Evolutionary conservation across 2,888 invertebrate species (phyloP), one percentile per base, ranked within the genome.

Genomic region (Mystacides longicornis): DNA sequence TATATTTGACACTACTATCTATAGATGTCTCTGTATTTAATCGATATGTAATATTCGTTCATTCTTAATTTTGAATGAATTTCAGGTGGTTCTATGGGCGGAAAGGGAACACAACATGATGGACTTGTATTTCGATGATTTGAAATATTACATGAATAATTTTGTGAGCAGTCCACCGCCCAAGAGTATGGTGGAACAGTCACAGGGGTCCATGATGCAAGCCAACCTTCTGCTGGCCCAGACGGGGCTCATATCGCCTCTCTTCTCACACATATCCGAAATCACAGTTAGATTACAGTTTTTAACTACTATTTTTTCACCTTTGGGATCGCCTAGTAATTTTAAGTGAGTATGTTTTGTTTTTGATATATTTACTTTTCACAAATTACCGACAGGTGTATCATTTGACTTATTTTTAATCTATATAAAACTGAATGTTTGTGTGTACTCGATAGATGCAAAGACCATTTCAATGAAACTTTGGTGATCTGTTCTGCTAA

Each of bases 51-150:
- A n/a, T n/a, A n/a, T n/a, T n/a, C n/a, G n/a, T n/a, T n/a, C n/a
- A n/a, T n/a, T n/a, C n/a, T n/a, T 14, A 31, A 31, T 14, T 9
- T 31, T 19, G 4, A 45, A 20, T 19, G 16, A 20, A 48, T 48
- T 16, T 18, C 68, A 80, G 70, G 82, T 90, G 62, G 93, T 93
- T 2, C 84, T 92, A 73, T 95, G 94, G 94, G 94, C 94, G 3
- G 94, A 95, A 67, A 82, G 87, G 43, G 91, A 93, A 66, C 87
- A 93, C 64, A 85, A 88, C 63, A 93, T 96, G 94, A 91, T 93
- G 89, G 83, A 86, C 11, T 84, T 92, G 67, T 94, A 95, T 72
- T 89, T 96, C 64, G 89, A 87, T 65, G 92, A 94, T 71, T 74
- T 95, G 49, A 85, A 88, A 52, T 83, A 85, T 63, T 94, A 73